Conservation (phyloP, 2,797 vertebrate species). For the Chaetophractus vellerosus region DNA sequence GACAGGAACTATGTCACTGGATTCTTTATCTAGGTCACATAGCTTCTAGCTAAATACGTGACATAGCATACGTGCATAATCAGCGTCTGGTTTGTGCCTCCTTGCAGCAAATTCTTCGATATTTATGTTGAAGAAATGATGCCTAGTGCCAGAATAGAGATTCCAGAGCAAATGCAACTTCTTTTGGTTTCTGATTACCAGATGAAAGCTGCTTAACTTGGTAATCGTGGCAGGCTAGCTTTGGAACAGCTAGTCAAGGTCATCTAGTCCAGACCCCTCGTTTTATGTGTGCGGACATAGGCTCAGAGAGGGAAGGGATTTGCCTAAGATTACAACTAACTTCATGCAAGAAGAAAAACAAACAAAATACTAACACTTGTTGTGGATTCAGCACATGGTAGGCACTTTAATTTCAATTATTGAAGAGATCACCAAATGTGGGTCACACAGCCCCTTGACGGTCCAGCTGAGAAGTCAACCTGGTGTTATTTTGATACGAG, state of each 20-base stretch:
- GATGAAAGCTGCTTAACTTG: background rate
- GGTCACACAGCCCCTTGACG: background rate
- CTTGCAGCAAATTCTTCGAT: background rate
- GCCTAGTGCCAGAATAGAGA: background rate
- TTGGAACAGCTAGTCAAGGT: background rate
- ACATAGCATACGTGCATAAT: background rate
- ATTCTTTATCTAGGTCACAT: constrained; percentile 56
- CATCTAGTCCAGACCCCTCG: background rate
- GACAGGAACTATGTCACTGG: background rate
- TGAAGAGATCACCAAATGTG: background rate
- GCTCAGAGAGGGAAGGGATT: background rate
- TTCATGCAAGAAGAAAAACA: background rate
- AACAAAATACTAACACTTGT: background rate
- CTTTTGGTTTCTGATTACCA: background rate
- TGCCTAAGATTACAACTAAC: background rate
- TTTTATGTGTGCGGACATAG: background rate
- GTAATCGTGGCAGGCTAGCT: background rate
- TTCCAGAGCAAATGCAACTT: background rate
- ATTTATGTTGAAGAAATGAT: constrained; percentile 21
- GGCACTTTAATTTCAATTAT: background rate
- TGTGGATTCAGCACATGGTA: background rate
- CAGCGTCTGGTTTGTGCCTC: background rate
- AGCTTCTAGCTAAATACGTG: constrained; percentile 39
- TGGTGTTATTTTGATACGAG: background rate
- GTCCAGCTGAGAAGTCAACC: background rate